Percentiles rank a stretch among this genome's conserved stretches.
Conservation (phyloP, 2,888 invertebrate genomes). For the Euplagia quadripunctaria region DNA sequence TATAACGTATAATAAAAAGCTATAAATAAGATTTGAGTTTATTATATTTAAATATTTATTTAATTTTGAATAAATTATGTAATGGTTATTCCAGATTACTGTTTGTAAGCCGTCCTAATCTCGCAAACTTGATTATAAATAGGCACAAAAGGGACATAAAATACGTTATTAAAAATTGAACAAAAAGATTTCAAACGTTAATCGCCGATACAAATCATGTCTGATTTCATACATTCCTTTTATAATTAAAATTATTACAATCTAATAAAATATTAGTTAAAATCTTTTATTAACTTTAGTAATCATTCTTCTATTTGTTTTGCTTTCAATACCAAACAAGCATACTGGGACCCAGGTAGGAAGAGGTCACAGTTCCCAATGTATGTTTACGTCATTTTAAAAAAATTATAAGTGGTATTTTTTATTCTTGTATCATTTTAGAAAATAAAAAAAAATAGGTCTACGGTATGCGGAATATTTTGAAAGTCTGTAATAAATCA, state of each 20-base stretch:
- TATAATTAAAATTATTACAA: neutral
- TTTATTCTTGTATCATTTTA: neutral
- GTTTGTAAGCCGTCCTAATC: neutral
- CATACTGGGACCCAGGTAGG: neutral
- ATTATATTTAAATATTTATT: conserved; percentile 7
- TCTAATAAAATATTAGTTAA: neutral
- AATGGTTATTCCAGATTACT: neutral
- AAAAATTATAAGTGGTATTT: neutral
- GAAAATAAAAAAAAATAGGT: no score
- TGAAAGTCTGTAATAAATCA: no score
- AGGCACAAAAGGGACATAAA: conserved; percentile 1
- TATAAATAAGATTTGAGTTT: no score
- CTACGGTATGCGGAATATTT: no score
- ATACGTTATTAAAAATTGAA: neutral
- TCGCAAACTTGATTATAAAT: neutral
- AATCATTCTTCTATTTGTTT: neutral
- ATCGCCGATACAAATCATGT: neutral
- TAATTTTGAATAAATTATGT: conserved; percentile 8
- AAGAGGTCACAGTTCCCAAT: neutral
- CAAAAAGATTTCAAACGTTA: conserved; percentile 1
- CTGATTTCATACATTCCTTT: neutral
- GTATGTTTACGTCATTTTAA: neutral
- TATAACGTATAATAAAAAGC: neutral
- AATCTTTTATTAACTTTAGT: neutral
- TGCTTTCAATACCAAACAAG: neutral